A percentile compares a stretch with the other conserved stretches of the same genome.
These are phyloP conservation scores for Rhyzopertha dominica DNA, from an alignment of 1,140 invertebrate species.

Conservation along the genomic window DNA sequence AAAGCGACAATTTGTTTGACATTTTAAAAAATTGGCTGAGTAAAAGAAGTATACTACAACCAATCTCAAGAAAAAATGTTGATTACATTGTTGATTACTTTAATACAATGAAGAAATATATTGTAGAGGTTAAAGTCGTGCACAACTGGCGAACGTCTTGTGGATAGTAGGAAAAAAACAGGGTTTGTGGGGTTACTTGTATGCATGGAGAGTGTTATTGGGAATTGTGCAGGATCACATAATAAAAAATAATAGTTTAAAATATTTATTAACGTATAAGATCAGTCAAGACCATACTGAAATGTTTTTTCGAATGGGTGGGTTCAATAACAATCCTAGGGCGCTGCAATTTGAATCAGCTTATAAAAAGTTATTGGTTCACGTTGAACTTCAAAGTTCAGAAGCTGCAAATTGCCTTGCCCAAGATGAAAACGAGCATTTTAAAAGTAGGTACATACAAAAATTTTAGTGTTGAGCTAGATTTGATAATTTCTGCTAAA, in stretches of 20 bases:
- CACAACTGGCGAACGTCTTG: too few species aligned
- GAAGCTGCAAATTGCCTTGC: conserved; percentile 18
- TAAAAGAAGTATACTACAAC: too few species aligned
- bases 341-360: conserved; percentile 23
- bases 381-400: conserved; percentile 17
- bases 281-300: conserved; percentile 26
- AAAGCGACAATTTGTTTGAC: too few species aligned
- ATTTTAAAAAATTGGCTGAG: too few species aligned
- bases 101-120: too few species aligned
- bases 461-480: conserved; percentile 6
- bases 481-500: neutral
- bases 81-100: too few species aligned
- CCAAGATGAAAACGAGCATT: conserved; percentile 24
- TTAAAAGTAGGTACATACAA: conserved; percentile 17
- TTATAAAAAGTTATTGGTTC: conserved; percentile 24
- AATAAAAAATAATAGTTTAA: conserved; percentile 9
- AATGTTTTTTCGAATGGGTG: conserved; percentile 26
- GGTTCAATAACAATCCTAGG: conserved; percentile 31
- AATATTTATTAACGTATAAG: conserved; percentile 25
- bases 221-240: conserved; percentile 15
- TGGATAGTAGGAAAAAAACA: too few species aligned
- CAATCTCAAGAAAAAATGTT: too few species aligned
- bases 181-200: conserved; percentile 21
- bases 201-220: conserved; percentile 15
- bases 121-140: too few species aligned